phyloP scores from a whole-genome alignment of 2,888 invertebrate genomes.

The Labia minor region DNA sequence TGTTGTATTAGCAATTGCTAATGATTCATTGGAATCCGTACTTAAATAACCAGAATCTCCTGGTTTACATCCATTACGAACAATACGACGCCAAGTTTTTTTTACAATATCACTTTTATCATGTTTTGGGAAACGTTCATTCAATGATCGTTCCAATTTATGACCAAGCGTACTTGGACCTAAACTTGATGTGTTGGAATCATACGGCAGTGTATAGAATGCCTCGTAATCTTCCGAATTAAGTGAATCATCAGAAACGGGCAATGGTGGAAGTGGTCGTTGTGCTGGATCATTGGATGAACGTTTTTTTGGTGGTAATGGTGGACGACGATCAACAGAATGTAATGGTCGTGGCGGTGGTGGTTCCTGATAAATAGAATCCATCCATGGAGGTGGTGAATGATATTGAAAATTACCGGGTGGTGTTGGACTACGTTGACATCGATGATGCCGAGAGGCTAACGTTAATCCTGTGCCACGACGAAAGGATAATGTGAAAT shows the following conservation, averaged over 20 bases:
- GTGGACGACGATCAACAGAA: slow-evolving; percentile 33
- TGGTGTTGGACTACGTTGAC: slow-evolving; percentile 53
- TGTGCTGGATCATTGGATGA: slow-evolving; percentile 33
- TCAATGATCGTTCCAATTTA: slow-evolving; percentile 15
- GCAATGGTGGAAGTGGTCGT: slow-evolving; percentile 36
- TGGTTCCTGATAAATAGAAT: slow-evolving; percentile 21
- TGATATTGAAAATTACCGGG: slow-evolving; percentile 40
- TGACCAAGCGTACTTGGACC: slow-evolving; percentile 16
- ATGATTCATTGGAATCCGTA: slow-evolving; percentile 54
- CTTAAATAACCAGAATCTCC: slow-evolving; percentile 79
- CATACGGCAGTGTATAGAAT: slow-evolving; percentile 29
- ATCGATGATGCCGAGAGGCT: slow-evolving; percentile 59
- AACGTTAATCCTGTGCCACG: slow-evolving; percentile 43
- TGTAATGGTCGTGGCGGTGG: slow-evolving; percentile 24
- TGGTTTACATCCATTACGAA: slow-evolving; percentile 41
- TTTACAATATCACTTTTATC: slow-evolving; percentile 30
- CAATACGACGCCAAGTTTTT: slow-evolving; percentile 32
- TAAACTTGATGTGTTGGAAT: neutral
- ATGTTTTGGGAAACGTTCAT: slow-evolving; percentile 19
- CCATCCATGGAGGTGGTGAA: slow-evolving; percentile 15
- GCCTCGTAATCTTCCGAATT: slow-evolving; percentile 43
- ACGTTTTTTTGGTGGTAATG: slow-evolving; percentile 31
- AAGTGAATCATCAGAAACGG: slow-evolving; percentile 42
- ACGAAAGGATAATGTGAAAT: neutral
- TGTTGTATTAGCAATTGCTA: slow-evolving; percentile 25